A percentile compares a stretch with the other conserved stretches of the same genome.
Evolutionary conservation across 92 coral and sea anemone species (phyloP).

Genomic region (Phymanthus crucifer): DNA sequence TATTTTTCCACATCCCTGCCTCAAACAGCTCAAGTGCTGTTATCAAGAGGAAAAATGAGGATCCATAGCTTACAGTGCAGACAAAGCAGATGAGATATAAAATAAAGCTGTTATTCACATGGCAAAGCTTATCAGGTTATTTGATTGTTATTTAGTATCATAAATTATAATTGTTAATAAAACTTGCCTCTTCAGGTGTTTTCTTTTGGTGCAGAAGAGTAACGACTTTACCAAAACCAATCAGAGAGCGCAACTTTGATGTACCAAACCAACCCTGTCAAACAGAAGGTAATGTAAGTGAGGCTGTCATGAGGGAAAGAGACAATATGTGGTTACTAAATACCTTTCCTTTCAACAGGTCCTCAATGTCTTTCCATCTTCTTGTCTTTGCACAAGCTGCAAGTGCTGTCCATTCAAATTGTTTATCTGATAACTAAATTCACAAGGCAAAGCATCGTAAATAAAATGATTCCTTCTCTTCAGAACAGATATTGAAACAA

Average conservation of each 20-base stretch:
- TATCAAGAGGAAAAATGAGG: too few relatives aligned
- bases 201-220: constrained; percentile 71
- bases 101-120: too few relatives aligned
- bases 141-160: neutral
- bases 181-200: constrained; percentile 78
- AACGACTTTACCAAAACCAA: constrained; percentile 84
- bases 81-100: too few relatives aligned
- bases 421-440: constrained; percentile 79
- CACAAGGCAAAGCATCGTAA: neutral
- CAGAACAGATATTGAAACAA: too few relatives aligned
- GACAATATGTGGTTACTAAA: neutral
- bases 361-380: constrained; percentile 88
- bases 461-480: too few relatives aligned
- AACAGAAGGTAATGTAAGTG: neutral
- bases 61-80: too few relatives aligned
- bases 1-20: too few relatives aligned
- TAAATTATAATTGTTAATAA: neutral
- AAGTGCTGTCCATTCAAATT: constrained; percentile 90
- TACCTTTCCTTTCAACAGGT: constrained; percentile 81
- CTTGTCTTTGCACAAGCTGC: constrained; percentile 72
- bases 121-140: too few relatives aligned
- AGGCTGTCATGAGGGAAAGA: neutral
- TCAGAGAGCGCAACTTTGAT: constrained; percentile 71
- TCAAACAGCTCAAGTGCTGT: too few relatives aligned
- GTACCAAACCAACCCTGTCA: constrained; percentile 87